A percentile compares a stretch with the other conserved stretches of the same genome.
These are phyloP conservation scores for Arvicanthis niloticus DNA, from an alignment of 2,113 vertebrate genomes.

Conservation along the genomic window DNA sequence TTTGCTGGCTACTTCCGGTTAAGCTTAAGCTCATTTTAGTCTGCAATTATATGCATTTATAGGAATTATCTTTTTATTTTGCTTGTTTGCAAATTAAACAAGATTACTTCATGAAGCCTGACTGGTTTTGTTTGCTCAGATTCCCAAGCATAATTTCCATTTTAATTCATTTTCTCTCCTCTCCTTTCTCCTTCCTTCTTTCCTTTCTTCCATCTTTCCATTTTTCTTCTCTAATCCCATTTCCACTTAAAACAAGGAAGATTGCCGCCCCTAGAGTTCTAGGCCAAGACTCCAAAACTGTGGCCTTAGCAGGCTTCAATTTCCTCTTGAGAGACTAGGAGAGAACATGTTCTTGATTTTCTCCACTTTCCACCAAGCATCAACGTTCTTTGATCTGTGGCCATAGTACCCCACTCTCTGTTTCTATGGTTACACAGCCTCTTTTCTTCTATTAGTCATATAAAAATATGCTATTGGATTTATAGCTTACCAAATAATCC, in stretches of 20 bases:
- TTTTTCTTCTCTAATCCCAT: not conserved
- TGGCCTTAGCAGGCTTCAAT: not conserved
- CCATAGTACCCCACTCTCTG: not conserved
- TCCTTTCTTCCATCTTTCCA: not conserved
- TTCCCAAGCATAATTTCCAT: not conserved
- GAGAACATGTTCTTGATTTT: not conserved
- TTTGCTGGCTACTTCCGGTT: conserved; percentile 6
- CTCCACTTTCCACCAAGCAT: not conserved
- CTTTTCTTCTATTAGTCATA: not conserved
- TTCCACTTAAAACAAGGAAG: not conserved
- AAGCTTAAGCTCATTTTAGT: not conserved
- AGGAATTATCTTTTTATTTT: not conserved
- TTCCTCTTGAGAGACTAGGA: not conserved
- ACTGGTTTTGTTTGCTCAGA: no score
- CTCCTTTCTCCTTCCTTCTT: not conserved
- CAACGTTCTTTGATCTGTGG: not conserved
- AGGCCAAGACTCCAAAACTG: conserved; percentile 1
- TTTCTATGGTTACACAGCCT: not conserved
- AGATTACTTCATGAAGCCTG: not conserved
- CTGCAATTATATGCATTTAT: not conserved
- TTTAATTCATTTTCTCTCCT: not conserved
- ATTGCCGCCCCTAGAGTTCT: not conserved
- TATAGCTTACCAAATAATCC: not conserved
- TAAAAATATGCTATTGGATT: conserved; percentile 5
- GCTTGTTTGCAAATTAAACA: not conserved